Base-by-base conservation (phyloP, 2,888 invertebrate genomes). In the Colostygia pectinataria region DNA sequence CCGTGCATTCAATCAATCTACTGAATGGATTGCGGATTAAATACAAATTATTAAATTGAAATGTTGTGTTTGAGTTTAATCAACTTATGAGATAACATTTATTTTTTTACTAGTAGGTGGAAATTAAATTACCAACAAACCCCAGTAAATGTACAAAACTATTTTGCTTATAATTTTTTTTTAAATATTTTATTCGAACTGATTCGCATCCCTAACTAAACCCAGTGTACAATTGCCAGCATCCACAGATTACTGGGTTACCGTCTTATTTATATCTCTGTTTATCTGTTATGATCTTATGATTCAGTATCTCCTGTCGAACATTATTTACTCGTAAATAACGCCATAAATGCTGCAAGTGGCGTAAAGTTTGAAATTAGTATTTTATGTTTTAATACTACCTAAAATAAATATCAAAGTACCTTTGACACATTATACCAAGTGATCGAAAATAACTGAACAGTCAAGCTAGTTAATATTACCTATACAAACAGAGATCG, bases 171-270 rank as follows among this genome's bases (percentile, higher is more conserved):
- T 27, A 18, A 20, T 10, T 3, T n/a, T n/a, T n/a, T n/a, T n/a
- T n/a, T n/a, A n/a, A n/a, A n/a, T n/a, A n/a, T n/a, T n/a, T n/a
- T n/a, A n/a, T n/a, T n/a, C n/a, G n/a, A 10, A 5, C 7, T 15
- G 20, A 29, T 18, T 24, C 29, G 24, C 46, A 46, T 40, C 43
- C 53, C 48, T 44, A 40, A 6, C n/a, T n/a, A 6, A n/a, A 6
- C 6, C 3, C 20, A 1, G 15, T 6, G 23, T 24, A 41, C 41
- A 28, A 33, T 42, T 38, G 46, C 39, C 32, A 42, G 37, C 13
- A 41, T 14, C 37, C 43, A 38, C 40, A 46, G 24, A 51, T 43
- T 47, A 39, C 33, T 33, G 8, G 27, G n/a, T 25, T 27, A 12
- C 7, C 18, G 14, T 31, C 13, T 31, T 34, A 43, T 42, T 40